These are phyloP conservation scores for Cydia splendana DNA, from an alignment of 1,140 invertebrate species.

Conservation along the genomic window DNA sequence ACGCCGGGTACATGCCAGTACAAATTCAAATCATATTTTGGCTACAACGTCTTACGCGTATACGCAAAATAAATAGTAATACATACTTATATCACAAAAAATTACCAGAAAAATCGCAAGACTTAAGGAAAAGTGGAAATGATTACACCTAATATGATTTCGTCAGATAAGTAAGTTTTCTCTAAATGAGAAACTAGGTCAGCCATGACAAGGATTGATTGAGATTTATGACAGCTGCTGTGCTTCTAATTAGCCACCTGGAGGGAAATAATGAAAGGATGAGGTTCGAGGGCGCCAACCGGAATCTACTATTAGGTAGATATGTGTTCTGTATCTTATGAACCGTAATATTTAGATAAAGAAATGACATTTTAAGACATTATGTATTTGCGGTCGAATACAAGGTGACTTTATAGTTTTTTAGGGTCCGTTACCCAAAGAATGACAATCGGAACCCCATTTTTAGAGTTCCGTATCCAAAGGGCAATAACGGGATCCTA, in stretches of 20 bases:
- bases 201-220: constrained; percentile 23
- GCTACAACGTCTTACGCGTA: too few relatives aligned
- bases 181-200: constrained; percentile 10
- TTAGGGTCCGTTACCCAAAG: too few relatives aligned
- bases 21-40: too few relatives aligned
- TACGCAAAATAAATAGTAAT: neutral
- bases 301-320: too few relatives aligned
- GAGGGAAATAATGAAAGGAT: constrained; percentile 15
- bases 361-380: neutral
- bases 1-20: too few relatives aligned
- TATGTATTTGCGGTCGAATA: too few relatives aligned
- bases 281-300: neutral
- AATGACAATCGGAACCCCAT: too few relatives aligned
- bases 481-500: too few relatives aligned
- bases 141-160: neutral
- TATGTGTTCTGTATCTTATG: neutral
- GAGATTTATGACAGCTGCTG: constrained; percentile 24
- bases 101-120: neutral
- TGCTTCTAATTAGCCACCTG: constrained; percentile 29
- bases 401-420: too few relatives aligned
- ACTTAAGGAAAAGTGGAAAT: neutral
- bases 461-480: too few relatives aligned
- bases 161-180: constrained; percentile 25
- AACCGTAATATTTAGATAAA: neutral
- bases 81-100: neutral